Percentiles rank a stretch among this genome's conserved stretches.
Evolutionary conservation across 2,797 vertebrate species (phyloP).

Genomic region (Halcyon leucocephala): DNA sequence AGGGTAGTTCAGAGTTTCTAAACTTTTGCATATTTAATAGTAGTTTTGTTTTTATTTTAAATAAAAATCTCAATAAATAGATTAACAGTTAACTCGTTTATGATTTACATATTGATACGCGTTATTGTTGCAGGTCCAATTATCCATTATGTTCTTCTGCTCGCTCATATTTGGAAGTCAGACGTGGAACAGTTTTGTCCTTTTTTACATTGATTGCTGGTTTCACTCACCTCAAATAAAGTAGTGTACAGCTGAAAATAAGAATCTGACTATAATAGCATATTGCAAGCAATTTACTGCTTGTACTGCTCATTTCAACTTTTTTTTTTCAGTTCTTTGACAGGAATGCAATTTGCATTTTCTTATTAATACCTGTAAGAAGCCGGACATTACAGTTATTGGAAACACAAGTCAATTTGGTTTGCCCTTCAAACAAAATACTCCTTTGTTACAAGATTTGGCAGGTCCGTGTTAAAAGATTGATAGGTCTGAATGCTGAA

Average conservation of each 20-base stretch:
- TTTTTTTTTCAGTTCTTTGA: slow-evolving; percentile 52
- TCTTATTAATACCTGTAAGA: slow-evolving; percentile 65
- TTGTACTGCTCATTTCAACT: slow-evolving; percentile 17
- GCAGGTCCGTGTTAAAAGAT: slow-evolving; percentile 42
- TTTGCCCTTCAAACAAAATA: slow-evolving; percentile 68
- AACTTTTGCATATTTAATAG: slow-evolving; percentile 61
- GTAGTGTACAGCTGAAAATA: slow-evolving; percentile 26
- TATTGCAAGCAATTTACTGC: slow-evolving; percentile 48
- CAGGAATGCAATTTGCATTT: slow-evolving; percentile 65
- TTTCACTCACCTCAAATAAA: slow-evolving; percentile 40
- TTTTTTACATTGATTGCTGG: slow-evolving; percentile 25
- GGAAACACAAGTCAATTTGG: slow-evolving; percentile 61
- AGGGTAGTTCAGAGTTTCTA: slow-evolving; percentile 48
- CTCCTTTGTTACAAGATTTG: slow-evolving; percentile 33
- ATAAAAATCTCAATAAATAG: slow-evolving; percentile 53
- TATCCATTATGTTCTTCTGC: neutral
- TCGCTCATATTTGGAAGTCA: slow-evolving; percentile 32
- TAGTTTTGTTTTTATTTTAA: slow-evolving; percentile 53
- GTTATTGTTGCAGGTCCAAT: slow-evolving; percentile 1
- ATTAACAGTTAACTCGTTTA: neutral
- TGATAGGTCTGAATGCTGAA: slow-evolving; percentile 57
- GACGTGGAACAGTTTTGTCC: slow-evolving; percentile 6
- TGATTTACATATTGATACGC: neutral
- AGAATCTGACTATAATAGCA: slow-evolving; percentile 40
- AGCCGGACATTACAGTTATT: slow-evolving; percentile 25